A percentile compares a stretch with the other conserved stretches of the same genome.
Conservation (phyloP, 2,888 invertebrate genomes). For the Amphiduros pacificus region DNA sequence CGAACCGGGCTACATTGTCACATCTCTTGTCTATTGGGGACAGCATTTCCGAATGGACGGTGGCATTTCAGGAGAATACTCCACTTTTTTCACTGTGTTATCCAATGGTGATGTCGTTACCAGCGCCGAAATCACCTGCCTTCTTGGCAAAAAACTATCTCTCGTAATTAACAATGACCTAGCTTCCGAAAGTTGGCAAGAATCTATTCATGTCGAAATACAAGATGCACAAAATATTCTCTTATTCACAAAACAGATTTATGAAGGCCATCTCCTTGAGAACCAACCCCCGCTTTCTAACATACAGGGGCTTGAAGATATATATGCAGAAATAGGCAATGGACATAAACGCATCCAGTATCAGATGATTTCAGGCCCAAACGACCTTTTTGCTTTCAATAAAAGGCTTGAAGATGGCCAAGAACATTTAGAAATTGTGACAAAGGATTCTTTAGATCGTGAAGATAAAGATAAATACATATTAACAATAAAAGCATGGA, state of each 20-base stretch:
- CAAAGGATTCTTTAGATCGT: slow-evolving; percentile 72
- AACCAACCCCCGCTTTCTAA: slow-evolving; percentile 18
- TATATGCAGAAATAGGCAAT: slow-evolving; percentile 11
- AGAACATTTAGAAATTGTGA: slow-evolving; percentile 30
- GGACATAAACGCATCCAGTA: slow-evolving; percentile 15
- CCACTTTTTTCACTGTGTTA: slow-evolving; percentile 20
- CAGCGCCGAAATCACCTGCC: slow-evolving; percentile 25
- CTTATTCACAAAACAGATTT: slow-evolving; percentile 21
- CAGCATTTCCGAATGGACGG: slow-evolving; percentile 19
- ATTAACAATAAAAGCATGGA: slow-evolving; percentile 65
- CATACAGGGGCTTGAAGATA: slow-evolving; percentile 22
- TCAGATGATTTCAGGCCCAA: slow-evolving; percentile 12
- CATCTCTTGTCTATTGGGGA: slow-evolving; percentile 23
- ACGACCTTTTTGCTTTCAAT: slow-evolving; percentile 23
- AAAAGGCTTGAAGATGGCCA: slow-evolving; percentile 8
- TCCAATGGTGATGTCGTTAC: slow-evolving; percentile 36
- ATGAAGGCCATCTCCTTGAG: slow-evolving; percentile 27
- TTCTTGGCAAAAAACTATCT: slow-evolving; percentile 28
- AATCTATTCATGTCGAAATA: slow-evolving; percentile 26
- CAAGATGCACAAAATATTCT: slow-evolving; percentile 19
- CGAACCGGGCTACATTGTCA: slow-evolving; percentile 25
- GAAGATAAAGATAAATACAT: slow-evolving; percentile 75
- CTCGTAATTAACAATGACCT: slow-evolving; percentile 28
- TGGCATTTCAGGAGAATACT: slow-evolving; percentile 3
- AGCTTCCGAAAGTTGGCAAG: slow-evolving; percentile 23